These are phyloP conservation scores for Cygnus olor DNA, from an alignment of 2,797 vertebrate genomes.

Conservation along the genomic window DNA sequence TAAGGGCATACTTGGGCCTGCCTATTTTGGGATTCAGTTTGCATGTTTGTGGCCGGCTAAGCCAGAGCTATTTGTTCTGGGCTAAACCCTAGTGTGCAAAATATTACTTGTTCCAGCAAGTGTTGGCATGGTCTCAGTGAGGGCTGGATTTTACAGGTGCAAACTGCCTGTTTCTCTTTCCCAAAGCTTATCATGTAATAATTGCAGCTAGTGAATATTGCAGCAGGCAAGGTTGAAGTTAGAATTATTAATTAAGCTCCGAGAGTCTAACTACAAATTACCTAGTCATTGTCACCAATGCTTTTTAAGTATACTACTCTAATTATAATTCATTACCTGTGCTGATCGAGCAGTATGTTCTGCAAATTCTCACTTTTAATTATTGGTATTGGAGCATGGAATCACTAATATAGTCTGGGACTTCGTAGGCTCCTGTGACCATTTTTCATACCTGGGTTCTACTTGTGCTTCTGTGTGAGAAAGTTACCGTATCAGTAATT, in stretches of 20 bases:
- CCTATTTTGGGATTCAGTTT: not conserved
- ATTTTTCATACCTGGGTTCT: not conserved
- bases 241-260: slow-evolving; percentile 32
- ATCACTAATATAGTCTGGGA: slow-evolving; percentile 52
- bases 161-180: not conserved
- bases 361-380: slow-evolving; percentile 39
- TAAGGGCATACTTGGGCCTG: not conserved
- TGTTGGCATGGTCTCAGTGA: rapidly evolving
- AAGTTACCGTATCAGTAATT: not conserved
- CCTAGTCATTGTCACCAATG: slow-evolving; percentile 32
- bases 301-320: slow-evolving; percentile 39
- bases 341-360: slow-evolving; percentile 28
- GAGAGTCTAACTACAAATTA: slow-evolving; percentile 36
- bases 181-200: not conserved
- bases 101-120: not conserved
- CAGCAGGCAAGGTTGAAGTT: not conserved
- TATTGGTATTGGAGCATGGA: slow-evolving; percentile 4
- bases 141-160: not conserved
- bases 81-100: not conserved
- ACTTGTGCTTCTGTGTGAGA: not conserved
- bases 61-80: not conserved
- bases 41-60: not conserved
- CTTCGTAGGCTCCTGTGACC: slow-evolving; percentile 19
- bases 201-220: not conserved
- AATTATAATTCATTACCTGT: slow-evolving; percentile 50